A percentile compares a stretch with the other conserved stretches of the same genome.
Conservation (phyloP, 2,888 invertebrate genomes). For the Elysia crispata region DNA sequence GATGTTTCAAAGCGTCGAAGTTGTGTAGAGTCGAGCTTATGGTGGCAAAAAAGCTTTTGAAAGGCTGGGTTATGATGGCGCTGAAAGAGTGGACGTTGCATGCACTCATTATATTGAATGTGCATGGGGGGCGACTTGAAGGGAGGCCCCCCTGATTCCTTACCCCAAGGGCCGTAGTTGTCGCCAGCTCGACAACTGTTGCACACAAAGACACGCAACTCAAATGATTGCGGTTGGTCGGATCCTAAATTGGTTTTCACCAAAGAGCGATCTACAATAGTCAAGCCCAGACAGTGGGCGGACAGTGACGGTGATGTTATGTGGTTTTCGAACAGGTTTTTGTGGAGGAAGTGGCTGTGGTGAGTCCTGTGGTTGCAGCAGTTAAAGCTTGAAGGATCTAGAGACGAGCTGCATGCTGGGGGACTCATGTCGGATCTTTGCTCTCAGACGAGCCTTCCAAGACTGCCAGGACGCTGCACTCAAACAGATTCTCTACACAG, state of each 20-base stretch:
- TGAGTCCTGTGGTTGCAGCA: conserved; percentile 2
- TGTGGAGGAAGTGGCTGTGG: not conserved
- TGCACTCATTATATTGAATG: conserved; percentile 46
- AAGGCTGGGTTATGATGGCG: conserved; percentile 35
- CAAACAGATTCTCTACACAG: not conserved
- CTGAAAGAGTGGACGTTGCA: not conserved
- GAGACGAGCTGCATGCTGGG: conserved; percentile 11
- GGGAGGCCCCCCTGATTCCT: too few species aligned
- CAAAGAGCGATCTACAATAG: too few species aligned
- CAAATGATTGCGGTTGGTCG: too few species aligned
- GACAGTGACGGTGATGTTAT: conserved; percentile 15
- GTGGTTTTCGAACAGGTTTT: conserved; percentile 33
- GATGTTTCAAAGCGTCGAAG: too few species aligned
- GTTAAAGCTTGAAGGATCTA: conserved; percentile 43
- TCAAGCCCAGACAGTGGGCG: too few species aligned
- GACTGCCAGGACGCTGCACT: not conserved
- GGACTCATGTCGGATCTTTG: conserved; percentile 48
- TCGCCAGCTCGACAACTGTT: too few species aligned
- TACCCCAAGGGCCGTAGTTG: too few species aligned
- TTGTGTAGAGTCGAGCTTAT: too few species aligned
- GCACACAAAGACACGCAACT: too few species aligned
- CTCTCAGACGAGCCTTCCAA: conserved; percentile 33
- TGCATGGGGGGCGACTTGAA: too few species aligned
- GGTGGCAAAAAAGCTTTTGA: not conserved
- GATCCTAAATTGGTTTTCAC: conserved; percentile 32